A percentile compares a stretch with the other conserved stretches of the same genome.
These are phyloP conservation scores for Hermaeophaga mercurialis DNA, from an alignment of 2,888 invertebrate genomes.

Conservation along the genomic window DNA sequence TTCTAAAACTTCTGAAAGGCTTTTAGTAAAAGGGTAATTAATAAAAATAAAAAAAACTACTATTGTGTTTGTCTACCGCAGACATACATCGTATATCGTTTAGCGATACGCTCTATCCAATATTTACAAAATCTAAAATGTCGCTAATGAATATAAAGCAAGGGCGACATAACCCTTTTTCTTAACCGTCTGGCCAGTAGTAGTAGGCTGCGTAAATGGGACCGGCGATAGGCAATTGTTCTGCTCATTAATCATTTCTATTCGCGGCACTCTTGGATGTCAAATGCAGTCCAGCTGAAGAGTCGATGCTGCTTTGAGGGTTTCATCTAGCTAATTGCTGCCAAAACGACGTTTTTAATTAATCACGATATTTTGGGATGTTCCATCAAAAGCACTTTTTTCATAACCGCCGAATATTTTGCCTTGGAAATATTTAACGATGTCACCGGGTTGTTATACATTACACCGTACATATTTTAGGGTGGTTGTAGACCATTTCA, in stretches of 20 bases:
- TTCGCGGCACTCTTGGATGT: conserved; percentile 57
- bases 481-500: too few relatives aligned
- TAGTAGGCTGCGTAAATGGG: conserved; percentile 36
- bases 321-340: conserved; percentile 59
- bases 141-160: conserved; percentile 50
- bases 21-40: conserved; percentile 37
- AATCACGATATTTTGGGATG: conserved; percentile 53
- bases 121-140: conserved; percentile 55
- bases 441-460: conserved; percentile 31
- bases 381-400: conserved; percentile 42
- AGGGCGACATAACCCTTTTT: conserved; percentile 49
- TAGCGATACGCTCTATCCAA: conserved; percentile 34
- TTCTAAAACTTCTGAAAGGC: conserved; percentile 30
- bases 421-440: conserved; percentile 29
- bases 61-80: conserved; percentile 31
- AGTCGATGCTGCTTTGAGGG: conserved; percentile 57
- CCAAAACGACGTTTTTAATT: conserved; percentile 58
- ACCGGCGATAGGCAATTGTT: conserved; percentile 55
- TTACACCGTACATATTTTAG: conserved; percentile 5
- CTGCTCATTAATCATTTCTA: conserved; percentile 58
- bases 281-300: conserved; percentile 58
- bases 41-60: conserved; percentile 43
- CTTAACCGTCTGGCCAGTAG: conserved; percentile 42
- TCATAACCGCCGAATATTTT: conserved; percentile 25
- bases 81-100: conserved; percentile 30